A percentile compares a stretch with the other conserved stretches of the same genome.
Conservation (phyloP, 2,888 invertebrate genomes). For the Hesperia comma region DNA sequence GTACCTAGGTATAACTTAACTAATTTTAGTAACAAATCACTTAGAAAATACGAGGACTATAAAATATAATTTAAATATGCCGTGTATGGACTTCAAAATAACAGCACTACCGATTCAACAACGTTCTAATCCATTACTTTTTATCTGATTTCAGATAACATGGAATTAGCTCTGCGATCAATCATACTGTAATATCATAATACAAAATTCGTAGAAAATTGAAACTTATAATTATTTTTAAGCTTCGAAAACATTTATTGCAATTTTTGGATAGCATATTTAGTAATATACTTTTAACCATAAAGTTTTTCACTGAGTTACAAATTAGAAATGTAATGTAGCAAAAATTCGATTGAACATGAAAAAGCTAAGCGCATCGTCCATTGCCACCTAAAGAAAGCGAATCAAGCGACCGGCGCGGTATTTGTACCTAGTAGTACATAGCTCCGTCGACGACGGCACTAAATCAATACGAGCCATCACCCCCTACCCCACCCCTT, state of each 20-base stretch:
- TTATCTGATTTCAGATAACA: conserved; percentile 26
- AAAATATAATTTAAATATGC: no score
- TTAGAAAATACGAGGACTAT: no score
- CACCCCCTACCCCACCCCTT: conserved; percentile 66
- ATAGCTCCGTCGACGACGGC: conserved; percentile 84
- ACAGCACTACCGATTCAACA: conserved; percentile 9
- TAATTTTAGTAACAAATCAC: no score
- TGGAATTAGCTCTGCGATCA: conserved; percentile 20
- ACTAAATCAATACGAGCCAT: conserved; percentile 85
- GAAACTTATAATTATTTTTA: conserved; percentile 4
- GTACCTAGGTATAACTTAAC: no score
- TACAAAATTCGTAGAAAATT: background rate
- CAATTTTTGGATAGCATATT: no score
- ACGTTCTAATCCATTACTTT: conserved; percentile 27
- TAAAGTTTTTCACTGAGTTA: no score
- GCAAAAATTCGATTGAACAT: background rate
- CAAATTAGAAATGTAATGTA: no score
- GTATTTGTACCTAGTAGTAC: conserved; percentile 77
- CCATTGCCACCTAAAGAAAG: conserved; percentile 66
- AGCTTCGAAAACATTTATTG: no score
- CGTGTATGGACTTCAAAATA: conserved; percentile 6
- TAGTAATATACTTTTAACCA: no score
- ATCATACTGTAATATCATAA: conserved; percentile 20
- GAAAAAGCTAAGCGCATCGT: conserved; percentile 14
- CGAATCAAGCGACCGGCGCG: conserved; percentile 79